phyloP scores from a whole-genome alignment of 2,113 vertebrate species.

The Delphinapterus leucas region DNA sequence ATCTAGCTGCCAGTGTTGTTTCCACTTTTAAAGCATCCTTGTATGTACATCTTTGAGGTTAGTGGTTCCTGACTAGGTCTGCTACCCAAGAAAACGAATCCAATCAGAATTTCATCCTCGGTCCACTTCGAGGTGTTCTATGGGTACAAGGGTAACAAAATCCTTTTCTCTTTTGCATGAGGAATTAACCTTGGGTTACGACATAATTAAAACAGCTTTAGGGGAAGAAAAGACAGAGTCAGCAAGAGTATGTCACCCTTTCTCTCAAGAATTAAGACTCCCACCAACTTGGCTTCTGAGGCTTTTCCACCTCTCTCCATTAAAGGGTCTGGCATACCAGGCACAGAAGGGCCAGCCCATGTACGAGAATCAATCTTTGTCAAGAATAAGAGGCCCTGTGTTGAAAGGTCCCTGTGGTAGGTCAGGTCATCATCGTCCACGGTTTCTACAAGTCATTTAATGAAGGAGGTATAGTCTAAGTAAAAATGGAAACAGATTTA shows the following conservation, averaged over 20 bases:
- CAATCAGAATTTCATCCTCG: neutral
- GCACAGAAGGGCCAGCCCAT: no score
- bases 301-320: neutral
- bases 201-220: neutral
- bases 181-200: neutral
- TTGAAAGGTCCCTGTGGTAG: neutral
- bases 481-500: neutral
- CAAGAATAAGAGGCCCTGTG: neutral
- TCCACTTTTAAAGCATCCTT: neutral
- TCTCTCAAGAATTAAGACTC: neutral
- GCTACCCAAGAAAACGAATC: neutral
- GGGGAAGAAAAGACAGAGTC: neutral
- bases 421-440: neutral
- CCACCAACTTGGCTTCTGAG: neutral
- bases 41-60: neutral
- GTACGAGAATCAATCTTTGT: neutral
- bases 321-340: neutral
- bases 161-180: neutral
- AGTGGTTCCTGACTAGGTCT: neutral
- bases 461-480: neutral
- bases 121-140: neutral
- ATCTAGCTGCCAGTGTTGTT: neutral
- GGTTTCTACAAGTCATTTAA: neutral
- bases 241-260: neutral
- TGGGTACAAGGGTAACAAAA: neutral